Percentiles rank a stretch among this genome's conserved stretches.
Evolutionary conservation across 2,888 invertebrate genomes (phyloP).

Genomic region (Oscheius sp.): DNA sequence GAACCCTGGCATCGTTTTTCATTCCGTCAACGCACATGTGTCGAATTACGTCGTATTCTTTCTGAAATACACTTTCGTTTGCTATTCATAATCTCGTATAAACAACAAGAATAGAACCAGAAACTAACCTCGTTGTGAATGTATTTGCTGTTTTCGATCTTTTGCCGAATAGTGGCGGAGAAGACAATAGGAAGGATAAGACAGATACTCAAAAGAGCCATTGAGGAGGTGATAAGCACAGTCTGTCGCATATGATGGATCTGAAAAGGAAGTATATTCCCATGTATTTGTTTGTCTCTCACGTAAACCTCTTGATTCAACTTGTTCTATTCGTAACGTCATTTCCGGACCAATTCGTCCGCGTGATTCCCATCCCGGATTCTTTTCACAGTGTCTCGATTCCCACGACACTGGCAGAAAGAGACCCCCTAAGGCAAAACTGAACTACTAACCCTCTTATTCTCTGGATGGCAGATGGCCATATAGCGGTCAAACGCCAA

Average conservation of each 20-base stretch:
- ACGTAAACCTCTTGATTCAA: background rate
- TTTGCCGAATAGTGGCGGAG: slow-evolving; percentile 38
- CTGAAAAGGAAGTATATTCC: slow-evolving; percentile 19
- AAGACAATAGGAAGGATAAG: slow-evolving; percentile 55
- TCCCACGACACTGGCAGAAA: background rate
- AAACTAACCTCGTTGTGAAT: slow-evolving; percentile 27
- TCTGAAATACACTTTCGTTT: slow-evolving; percentile 31
- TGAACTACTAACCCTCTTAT: slow-evolving; percentile 39
- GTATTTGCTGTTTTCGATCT: slow-evolving; percentile 12
- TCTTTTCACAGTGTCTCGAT: slow-evolving; percentile 18
- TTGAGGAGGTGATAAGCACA: slow-evolving; percentile 45
- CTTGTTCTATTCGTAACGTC: slow-evolving; percentile 2
- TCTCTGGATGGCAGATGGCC: slow-evolving; percentile 60
- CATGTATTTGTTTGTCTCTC: background rate
- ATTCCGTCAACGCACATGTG: slow-evolving; percentile 52
- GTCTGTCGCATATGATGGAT: slow-evolving; percentile 57
- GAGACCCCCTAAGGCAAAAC: background rate
- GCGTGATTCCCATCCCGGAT: slow-evolving; percentile 10
- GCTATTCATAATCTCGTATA: background rate
- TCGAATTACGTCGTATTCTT: slow-evolving; percentile 34
- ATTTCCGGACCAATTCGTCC: slow-evolving; percentile 14
- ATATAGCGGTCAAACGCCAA: slow-evolving; percentile 60
- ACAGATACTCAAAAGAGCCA: slow-evolving; percentile 48
- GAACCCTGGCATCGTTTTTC: slow-evolving; percentile 38
- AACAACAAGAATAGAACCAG: background rate